Evolutionary conservation across 2,888 invertebrate species (phyloP), one percentile per base, ranked within the genome.

Genomic region (Pandemis heparana): DNA sequence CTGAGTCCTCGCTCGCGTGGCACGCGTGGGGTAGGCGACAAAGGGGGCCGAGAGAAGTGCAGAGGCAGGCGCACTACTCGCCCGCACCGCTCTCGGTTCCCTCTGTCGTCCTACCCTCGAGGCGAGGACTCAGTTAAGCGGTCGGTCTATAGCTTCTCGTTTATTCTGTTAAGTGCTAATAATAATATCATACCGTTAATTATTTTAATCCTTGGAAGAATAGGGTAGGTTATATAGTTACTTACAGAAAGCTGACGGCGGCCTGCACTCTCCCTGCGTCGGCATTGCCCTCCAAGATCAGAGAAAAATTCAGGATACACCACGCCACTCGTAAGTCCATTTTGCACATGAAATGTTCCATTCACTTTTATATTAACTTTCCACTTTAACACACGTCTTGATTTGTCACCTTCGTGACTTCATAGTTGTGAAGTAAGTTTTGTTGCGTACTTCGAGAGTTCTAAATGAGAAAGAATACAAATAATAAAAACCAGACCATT

Each of bases 231-330:
- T 32, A 32, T 32, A 16, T 70, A 56, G 48, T 8, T 84, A 92
- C 94, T 93, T 79, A 94, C 94, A 93, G 72, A 78, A 92, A 92
- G 79, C 88, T 93, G 0, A 94, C 92, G 23, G 93, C 91, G 8
- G 91, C 92, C 71, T 92, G 90, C 3, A 92, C 92, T 74, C 91
- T 84, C 1, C 88, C 88, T 0, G 87, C 86, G 0, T 85, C 82
- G 61, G 78, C 80, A 51, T 77, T 75, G 43, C 81, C 82, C 43
- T 87, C 63, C 4, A 86, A 61, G 41, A 82, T 77, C 61, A 85
- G 73, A 56, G 89, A 16, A 66, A 87, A 68, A 48, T 81, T 75
- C 68, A 85, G 70, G 43, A 84, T 70, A 73, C 83, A 78, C 75
- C 81, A 76, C 56, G 80, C 77, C 78, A 85, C 77, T 80, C 79